Evolutionary conservation across 2,113 vertebrate genomes (phyloP).

Genomic region (Lophotis ruficrista): DNA sequence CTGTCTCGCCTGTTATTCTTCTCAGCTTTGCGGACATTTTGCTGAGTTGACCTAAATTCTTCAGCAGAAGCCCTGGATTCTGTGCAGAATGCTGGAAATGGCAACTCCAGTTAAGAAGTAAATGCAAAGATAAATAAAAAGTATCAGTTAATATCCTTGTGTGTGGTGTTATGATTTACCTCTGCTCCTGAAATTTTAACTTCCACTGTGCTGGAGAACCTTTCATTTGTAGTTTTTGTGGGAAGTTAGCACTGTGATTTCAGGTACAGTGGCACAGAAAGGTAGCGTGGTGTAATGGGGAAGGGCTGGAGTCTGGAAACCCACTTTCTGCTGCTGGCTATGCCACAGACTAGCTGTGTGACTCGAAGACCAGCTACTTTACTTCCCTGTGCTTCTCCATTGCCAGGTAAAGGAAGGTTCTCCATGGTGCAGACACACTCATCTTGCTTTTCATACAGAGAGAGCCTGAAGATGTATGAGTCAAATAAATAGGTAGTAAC

Average conservation of each 20-base stretch:
- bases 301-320: background rate
- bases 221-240: background rate
- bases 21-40: background rate
- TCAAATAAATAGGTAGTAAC: background rate
- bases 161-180: slow-evolving; percentile 27
- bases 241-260: background rate
- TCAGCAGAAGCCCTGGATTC: background rate
- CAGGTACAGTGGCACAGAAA: background rate
- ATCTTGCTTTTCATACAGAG: background rate
- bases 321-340: background rate
- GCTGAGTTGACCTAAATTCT: background rate
- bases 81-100: background rate
- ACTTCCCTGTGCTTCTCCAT: background rate
- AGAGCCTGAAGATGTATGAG: background rate
- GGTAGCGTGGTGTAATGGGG: rapidly evolving
- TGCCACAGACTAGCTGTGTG: background rate
- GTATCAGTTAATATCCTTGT: background rate
- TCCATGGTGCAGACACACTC: background rate
- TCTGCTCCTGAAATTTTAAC: background rate
- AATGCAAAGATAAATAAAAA: slow-evolving; percentile 22
- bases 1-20: background rate
- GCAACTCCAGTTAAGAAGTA: background rate
- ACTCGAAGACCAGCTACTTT: background rate
- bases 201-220: background rate
- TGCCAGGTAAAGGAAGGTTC: background rate